Evolutionary conservation across 2,113 vertebrate species (phyloP), one percentile per base, ranked within the genome.

Genomic region (Mastomys natalensis): DNA sequence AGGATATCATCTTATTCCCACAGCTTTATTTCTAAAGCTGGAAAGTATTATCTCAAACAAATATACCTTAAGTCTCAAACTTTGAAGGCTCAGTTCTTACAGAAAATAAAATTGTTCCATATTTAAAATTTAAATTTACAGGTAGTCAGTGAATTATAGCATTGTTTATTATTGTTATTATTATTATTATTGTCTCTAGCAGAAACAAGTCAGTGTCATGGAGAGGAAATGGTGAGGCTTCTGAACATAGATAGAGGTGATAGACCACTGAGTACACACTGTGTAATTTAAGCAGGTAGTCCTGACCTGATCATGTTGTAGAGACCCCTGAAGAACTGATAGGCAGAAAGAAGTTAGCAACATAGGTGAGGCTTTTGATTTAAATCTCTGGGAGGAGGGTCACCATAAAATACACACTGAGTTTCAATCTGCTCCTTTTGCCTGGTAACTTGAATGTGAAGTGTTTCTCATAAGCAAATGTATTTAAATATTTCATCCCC

Each of bases 41-140:
- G 45, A 87, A 90, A 34, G 17, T 66, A 90, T 24, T 58, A 51
- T 77, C 7, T 48, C 40, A 29, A 34, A 21, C 68, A 85, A 48
- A 85, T 62, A 48, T 43, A 72, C 37, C 7, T 81, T 51, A 45
- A n/a, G 7, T 8, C 22, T 70, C 16, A 11, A 84, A 40, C 5
- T 66, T 62, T 89, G 7, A 70, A 62, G 2, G 7, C 24, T 84
- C 13, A 76, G n/a, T 91, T 84, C 84, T 24, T 34, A 68, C 15
- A 78, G 60, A 21, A 11, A 55, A 85, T 91, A 48, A 77, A 77
- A 62, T 85, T n/a, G 7, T 31, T 51, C 19, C 31, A 86, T 53
- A n/a, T 85, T 78, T 78, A 86, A 77, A 76, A 58, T 77, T 92
- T 76, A 92, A 51, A 77, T 93, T 85, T 89, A 43, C 34, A 70